phyloP scores from a whole-genome alignment of 2,797 vertebrate genomes.

The Lepilemur ruficaudatus region DNA sequence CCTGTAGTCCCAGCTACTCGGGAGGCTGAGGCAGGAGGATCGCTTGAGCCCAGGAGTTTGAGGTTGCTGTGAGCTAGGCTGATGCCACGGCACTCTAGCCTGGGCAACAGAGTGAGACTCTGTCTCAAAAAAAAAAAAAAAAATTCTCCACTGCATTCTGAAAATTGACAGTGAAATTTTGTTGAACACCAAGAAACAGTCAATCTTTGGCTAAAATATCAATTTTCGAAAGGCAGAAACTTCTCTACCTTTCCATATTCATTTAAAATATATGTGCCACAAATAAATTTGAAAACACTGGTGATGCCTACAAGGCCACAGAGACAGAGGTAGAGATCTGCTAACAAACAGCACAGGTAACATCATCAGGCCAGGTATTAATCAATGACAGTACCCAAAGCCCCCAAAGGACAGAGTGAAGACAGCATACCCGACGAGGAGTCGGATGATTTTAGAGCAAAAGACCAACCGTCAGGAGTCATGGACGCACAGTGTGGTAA shows the following conservation, averaged over 20 bases:
- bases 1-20: too few species aligned
- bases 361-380: constrained; percentile 77
- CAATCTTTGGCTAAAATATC: not conserved
- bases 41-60: too few species aligned
- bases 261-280: constrained; percentile 38
- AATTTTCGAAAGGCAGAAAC: not conserved
- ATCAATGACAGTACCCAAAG: constrained; percentile 91
- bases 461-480: constrained; percentile 99
- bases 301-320: constrained; percentile 81
- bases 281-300: constrained; percentile 63
- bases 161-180: not conserved
- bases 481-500: constrained; percentile 99
- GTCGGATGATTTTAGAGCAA: constrained; percentile 99
- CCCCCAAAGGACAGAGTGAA: constrained; percentile 96
- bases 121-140: not conserved
- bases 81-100: too few species aligned
- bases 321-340: constrained; percentile 74
- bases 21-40: too few species aligned
- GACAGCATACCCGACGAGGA: constrained; percentile 99
- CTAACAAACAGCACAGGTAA: constrained; percentile 75
- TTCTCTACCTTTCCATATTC: not conserved
- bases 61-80: too few species aligned
- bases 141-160: not conserved
- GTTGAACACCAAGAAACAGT: not conserved
- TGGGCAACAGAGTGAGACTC: too few species aligned